Evolutionary conservation across 1,140 invertebrate species (phyloP).

Genomic region (Hycleus cichorii): DNA sequence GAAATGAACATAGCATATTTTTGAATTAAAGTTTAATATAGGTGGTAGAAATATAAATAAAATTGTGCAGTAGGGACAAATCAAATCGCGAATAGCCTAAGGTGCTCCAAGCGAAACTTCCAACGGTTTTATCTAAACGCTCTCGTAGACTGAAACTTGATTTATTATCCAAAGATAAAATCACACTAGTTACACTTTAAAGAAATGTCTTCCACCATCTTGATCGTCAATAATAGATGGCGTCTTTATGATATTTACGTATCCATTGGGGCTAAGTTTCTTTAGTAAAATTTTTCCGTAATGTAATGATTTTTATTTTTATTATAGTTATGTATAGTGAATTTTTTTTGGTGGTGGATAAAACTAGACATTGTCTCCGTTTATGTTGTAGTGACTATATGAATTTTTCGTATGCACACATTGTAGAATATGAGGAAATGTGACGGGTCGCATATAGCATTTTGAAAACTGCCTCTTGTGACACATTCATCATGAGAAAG

Average conservation of each 20-base stretch:
- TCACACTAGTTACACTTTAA: constrained; percentile 33
- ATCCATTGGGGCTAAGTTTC: too few species aligned
- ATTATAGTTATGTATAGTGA: too few species aligned
- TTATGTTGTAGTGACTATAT: not conserved
- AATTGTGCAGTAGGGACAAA: constrained; percentile 34
- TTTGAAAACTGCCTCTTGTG: constrained; percentile 16
- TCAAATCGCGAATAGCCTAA: constrained; percentile 34
- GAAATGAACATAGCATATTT: too few species aligned
- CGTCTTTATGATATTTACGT: constrained; percentile 4
- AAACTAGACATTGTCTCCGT: too few species aligned
- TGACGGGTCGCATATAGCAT: constrained; percentile 15
- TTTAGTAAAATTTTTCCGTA: too few species aligned
- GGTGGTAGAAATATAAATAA: constrained; percentile 35
- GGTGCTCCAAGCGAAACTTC: constrained; percentile 33
- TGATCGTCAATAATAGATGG: constrained; percentile 24
- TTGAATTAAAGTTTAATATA: not conserved
- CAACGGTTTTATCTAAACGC: constrained; percentile 36
- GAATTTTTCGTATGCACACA: constrained; percentile 16
- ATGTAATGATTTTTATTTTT: too few species aligned
- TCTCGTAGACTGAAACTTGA: constrained; percentile 36
- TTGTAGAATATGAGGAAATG: constrained; percentile 15
- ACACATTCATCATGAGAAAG: constrained; percentile 16
- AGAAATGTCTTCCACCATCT: constrained; percentile 23
- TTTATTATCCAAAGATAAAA: constrained; percentile 36
- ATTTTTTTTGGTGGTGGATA: too few species aligned